Base-by-base conservation (phyloP, 2,888 invertebrate species). In the Strigamia crassipes region DNA sequence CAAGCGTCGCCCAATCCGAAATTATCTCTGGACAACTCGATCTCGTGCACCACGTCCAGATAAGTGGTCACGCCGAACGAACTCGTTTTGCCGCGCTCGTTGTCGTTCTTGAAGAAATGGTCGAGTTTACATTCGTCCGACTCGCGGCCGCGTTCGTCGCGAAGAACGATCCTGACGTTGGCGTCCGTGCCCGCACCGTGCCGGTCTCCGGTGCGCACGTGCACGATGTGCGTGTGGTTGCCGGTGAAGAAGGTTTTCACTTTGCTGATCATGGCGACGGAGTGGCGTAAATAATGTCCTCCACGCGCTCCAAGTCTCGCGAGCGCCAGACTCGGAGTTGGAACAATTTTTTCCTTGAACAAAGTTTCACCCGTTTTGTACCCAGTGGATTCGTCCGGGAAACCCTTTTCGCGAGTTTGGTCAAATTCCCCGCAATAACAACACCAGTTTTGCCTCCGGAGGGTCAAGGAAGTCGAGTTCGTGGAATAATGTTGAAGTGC, bases 191-290 rank as follows among this genome's bases (percentile, higher is more conserved):
- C 88, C 0, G 88, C 86, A 21, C 86, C 85, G 83, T 86, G 87
- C 41, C 86, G 85, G 84, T 89, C 89, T 0, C 89, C 89, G 0
- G 89, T 89, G 56, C 86, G 86, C 6, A 89, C 88, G 82, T 87
- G 87, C 6, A 89, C 85, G n/a, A 84, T 82, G 79, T 78, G 79
- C 18, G 81, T 78, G 42, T 27, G 21, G 31, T 13, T 9, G 9
- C 78, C 78, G 4, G 66, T 66, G 27, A 66, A 66, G 13, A 66
- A 27, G 13, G 66, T 66, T 10, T 66, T 66, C 66, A 66, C 27
- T 23, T 66, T 31, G 66, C 51, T 51, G 51, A 51, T 51, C 51
- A 51, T 51, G 15, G 15, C 51, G 51, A 51, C 1, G 6, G 51
- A 51, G 51, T 15, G 51, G 51, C 51, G 51, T 15, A 51, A 51